phyloP scores from a whole-genome alignment of 2,113 vertebrate genomes.

The Emydura subglobosa region DNA sequence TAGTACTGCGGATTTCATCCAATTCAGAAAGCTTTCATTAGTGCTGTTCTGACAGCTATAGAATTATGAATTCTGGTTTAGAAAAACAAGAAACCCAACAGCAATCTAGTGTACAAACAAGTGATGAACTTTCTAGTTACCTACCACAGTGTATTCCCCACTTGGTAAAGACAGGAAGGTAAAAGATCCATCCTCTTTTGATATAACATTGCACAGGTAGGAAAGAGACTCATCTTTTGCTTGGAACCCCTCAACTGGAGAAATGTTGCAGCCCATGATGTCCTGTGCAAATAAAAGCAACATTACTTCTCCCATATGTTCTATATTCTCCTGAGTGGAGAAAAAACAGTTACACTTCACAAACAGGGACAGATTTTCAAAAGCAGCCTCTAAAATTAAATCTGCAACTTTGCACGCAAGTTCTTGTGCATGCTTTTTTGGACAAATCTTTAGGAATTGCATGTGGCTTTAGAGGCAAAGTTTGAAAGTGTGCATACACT shows the following conservation, averaged over 20 bases:
- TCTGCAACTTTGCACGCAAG: background rate
- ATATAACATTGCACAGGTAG: constrained; percentile 91
- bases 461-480: background rate
- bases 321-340: background rate
- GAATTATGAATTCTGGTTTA: background rate
- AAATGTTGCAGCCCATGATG: constrained; percentile 86
- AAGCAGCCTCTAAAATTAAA: background rate
- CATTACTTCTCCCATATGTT: background rate
- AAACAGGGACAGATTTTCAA: background rate
- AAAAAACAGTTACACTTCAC: background rate
- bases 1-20: background rate
- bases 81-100: background rate
- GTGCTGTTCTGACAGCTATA: background rate
- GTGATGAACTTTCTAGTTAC: background rate
- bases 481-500: background rate
- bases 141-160: constrained; percentile 93
- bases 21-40: background rate
- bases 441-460: background rate
- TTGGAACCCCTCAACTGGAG: constrained; percentile 89
- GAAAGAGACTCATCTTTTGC: constrained; percentile 81
- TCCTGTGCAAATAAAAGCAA: constrained; percentile 77
- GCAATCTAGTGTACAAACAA: background rate
- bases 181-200: constrained; percentile 92
- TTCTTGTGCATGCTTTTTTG: background rate
- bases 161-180: constrained; percentile 91